Percentiles rank a stretch among this genome's conserved stretches.
These are phyloP conservation scores for Anticlea derivata DNA, from an alignment of 2,888 invertebrate species.

Conservation along the genomic window DNA sequence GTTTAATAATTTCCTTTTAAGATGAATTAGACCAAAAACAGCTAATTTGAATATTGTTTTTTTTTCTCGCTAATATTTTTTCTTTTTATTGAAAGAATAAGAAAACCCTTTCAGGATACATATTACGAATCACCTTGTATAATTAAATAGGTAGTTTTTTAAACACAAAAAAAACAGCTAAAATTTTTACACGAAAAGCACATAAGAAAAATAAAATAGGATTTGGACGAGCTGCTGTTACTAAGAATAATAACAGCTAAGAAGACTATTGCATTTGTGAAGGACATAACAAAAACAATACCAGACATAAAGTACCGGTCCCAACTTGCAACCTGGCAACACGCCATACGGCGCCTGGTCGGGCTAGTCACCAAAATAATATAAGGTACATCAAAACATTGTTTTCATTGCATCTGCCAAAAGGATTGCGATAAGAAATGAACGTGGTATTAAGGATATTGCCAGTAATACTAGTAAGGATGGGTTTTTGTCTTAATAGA, in stretches of 20 bases:
- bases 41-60: no score
- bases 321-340: slow-evolving; percentile 41
- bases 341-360: slow-evolving; percentile 47
- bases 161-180: background rate
- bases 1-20: no score
- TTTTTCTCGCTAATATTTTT: no score
- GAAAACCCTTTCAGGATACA: no score
- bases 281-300: slow-evolving; percentile 19
- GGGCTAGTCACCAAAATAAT: slow-evolving; percentile 38
- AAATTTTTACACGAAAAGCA: background rate
- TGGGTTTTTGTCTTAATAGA: no score
- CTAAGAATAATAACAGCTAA: background rate
- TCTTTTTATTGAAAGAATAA: no score
- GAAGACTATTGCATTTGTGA: background rate
- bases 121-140: no score
- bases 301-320: slow-evolving; percentile 25
- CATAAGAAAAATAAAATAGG: background rate
- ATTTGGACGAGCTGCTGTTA: background rate
- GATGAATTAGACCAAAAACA: no score
- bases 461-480: no score
- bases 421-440: slow-evolving; percentile 27
- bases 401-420: slow-evolving; percentile 46
- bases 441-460: background rate
- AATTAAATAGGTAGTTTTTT: no score
- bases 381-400: slow-evolving; percentile 36